Evolutionary conservation across 2,888 invertebrate genomes (phyloP).

Genomic region (Coecobrya sp.): DNA sequence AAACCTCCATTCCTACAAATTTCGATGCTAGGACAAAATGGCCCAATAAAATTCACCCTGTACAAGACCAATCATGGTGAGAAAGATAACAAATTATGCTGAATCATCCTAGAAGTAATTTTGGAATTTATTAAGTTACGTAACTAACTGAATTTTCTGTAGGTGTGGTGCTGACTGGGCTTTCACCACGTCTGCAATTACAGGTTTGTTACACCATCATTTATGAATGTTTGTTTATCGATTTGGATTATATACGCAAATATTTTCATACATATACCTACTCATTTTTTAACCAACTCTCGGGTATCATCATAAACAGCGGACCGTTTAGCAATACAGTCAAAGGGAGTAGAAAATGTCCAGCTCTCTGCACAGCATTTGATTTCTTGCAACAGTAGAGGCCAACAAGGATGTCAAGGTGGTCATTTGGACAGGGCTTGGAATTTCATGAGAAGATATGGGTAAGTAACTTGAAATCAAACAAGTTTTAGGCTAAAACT

Average conservation of each 20-base stretch:
- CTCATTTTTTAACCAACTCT: too few relatives aligned
- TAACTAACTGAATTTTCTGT: neutral
- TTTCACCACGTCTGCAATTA: conserved; percentile 93
- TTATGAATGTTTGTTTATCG: neutral
- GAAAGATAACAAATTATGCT: neutral
- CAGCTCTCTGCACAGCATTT: conserved; percentile 95
- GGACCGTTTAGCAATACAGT: conserved; percentile 93
- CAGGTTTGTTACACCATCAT: conserved; percentile 80
- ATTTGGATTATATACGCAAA: too few relatives aligned
- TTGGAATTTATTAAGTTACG: neutral
- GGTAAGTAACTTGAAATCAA: conserved; percentile 87
- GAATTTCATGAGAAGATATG: conserved; percentile 93
- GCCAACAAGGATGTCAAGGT: conserved; percentile 94
- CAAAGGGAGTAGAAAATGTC: conserved; percentile 92
- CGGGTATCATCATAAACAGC: too few relatives aligned
- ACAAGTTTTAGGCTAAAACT: too few relatives aligned
- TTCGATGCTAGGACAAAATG: conserved; percentile 94
- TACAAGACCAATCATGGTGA: conserved; percentile 90
- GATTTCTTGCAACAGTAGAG: conserved; percentile 94
- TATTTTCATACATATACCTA: too few relatives aligned
- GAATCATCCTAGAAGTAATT: neutral
- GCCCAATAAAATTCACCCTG: conserved; percentile 91
- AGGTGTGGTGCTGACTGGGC: conserved; percentile 97
- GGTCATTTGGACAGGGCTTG: conserved; percentile 97
- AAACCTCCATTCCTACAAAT: conserved; percentile 90